phyloP scores from a whole-genome alignment of 53 echinoderm and acorn worm genomes.

The Echinarachnius parma region DNA sequence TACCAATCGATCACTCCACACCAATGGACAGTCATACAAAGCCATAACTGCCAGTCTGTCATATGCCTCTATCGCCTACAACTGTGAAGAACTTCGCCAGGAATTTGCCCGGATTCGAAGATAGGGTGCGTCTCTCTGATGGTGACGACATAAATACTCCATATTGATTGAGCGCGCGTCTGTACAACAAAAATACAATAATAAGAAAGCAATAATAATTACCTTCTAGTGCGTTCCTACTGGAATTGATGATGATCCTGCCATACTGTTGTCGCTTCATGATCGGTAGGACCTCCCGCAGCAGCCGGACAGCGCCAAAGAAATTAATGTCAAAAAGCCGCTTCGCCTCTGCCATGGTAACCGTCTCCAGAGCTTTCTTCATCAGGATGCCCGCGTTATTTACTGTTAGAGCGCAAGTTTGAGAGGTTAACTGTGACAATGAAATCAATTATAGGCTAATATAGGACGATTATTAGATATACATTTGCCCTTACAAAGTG shows the following conservation, averaged over 20 bases:
- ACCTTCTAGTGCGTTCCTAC: slow-evolving; percentile 41
- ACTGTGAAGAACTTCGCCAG: no score
- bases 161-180: not conserved
- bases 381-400: slow-evolving; percentile 46
- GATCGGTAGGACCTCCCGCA: slow-evolving; percentile 32
- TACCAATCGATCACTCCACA: no score
- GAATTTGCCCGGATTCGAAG: no score
- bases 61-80: no score
- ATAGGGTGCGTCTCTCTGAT: no score
- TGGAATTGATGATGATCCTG: slow-evolving; percentile 35
- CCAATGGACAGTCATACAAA: no score
- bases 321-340: slow-evolving; percentile 41
- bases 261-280: slow-evolving; percentile 47
- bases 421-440: not conserved
- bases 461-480: no score
- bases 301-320: slow-evolving; percentile 33
- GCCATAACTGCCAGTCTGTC: no score
- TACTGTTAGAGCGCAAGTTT: slow-evolving; percentile 1
- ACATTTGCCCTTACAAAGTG: no score
- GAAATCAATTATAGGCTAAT: not conserved
- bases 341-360: slow-evolving; percentile 24
- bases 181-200: not conserved
- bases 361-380: slow-evolving; percentile 28
- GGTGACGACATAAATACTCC: no score
- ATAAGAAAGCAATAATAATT: not conserved